phyloP scores from a whole-genome alignment of 2,888 invertebrate species.

The Odontomyia ornata region DNA sequence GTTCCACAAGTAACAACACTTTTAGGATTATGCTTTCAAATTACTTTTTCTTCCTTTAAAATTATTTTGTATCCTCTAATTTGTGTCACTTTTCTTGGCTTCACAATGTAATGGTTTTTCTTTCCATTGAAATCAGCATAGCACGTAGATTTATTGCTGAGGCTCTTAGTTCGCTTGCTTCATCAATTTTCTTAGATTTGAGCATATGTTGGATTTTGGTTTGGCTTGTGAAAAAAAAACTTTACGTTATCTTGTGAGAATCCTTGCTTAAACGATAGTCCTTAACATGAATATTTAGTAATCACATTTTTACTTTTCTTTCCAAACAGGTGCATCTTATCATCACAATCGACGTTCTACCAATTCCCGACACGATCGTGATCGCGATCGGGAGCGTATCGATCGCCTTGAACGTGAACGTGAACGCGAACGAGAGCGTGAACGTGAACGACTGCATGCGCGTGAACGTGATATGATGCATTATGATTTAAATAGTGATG shows the following conservation, averaged over 20 bases:
- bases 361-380: slow-evolving; percentile 58
- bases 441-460: slow-evolving; percentile 61
- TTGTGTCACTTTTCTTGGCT: too few relatives aligned
- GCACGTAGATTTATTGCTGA: too few relatives aligned
- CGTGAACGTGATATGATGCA: slow-evolving; percentile 64
- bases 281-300: not conserved
- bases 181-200: not conserved
- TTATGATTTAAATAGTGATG: slow-evolving; percentile 63
- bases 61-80: too few relatives aligned
- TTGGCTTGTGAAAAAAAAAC: not conserved
- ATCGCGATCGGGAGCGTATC: slow-evolving; percentile 56
- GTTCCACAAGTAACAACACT: too few relatives aligned
- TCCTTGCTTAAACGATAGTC: too few relatives aligned
- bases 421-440: slow-evolving; percentile 56
- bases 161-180: slow-evolving; percentile 1
- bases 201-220: not conserved
- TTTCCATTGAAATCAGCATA: too few relatives aligned
- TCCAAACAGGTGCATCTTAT: slow-evolving; percentile 60
- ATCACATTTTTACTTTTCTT: not conserved
- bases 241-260: too few relatives aligned
- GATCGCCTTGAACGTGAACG: slow-evolving; percentile 55
- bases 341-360: slow-evolving; percentile 61
- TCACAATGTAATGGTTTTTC: too few relatives aligned
- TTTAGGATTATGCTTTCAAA: too few relatives aligned
- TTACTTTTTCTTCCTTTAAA: too few relatives aligned